Evolutionary conservation across 2,113 vertebrate species (phyloP).

Genomic region (Telmatochromis sp.): DNA sequence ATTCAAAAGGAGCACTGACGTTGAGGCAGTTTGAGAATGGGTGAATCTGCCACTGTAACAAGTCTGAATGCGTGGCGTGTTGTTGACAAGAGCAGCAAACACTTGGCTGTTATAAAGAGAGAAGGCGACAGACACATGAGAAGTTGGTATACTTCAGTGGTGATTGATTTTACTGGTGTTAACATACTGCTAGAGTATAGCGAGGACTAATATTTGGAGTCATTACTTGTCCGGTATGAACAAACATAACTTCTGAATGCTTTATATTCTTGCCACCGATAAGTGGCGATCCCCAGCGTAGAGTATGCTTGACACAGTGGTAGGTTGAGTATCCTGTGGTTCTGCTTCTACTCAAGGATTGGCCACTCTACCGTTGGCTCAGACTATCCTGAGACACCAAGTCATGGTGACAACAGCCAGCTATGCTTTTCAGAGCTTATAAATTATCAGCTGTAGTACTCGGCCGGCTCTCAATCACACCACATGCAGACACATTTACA

Average conservation of each 20-base stretch:
- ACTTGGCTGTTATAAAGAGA: neutral
- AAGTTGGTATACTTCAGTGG: neutral
- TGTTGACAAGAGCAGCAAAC: neutral
- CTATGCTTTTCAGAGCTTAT: neutral
- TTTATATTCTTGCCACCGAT: neutral
- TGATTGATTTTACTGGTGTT: neutral
- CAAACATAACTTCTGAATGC: neutral
- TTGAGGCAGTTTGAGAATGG: neutral
- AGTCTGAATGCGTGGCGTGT: neutral
- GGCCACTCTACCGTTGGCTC: neutral
- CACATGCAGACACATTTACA: neutral
- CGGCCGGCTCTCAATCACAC: neutral
- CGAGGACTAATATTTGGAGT: neutral
- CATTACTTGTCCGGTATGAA: neutral
- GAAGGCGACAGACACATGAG: neutral
- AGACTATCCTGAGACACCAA: neutral
- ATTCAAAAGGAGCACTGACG: neutral
- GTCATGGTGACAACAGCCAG: neutral
- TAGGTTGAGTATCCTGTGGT: neutral
- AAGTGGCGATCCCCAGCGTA: neutral
- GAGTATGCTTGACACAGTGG: neutral
- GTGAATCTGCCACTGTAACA: neutral
- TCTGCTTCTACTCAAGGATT: neutral
- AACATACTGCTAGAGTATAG: neutral
- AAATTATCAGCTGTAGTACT: neutral